Evolutionary conservation across 2,888 invertebrate species (phyloP).

Genomic region (Ophraella communa): DNA sequence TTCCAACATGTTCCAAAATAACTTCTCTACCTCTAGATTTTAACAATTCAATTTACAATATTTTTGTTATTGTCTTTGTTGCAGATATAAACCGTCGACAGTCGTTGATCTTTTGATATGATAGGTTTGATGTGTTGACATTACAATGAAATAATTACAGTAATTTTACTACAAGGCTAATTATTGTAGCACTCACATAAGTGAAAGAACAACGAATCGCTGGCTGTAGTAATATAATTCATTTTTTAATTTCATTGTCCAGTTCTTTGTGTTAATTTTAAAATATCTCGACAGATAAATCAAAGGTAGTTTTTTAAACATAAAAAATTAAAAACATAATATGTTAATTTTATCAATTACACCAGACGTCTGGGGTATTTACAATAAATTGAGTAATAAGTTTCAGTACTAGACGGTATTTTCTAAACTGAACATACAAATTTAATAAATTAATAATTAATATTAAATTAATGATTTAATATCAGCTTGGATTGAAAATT

Average conservation of each 20-base stretch:
- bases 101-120: conserved; percentile 25
- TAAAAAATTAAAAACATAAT: too few species aligned
- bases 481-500: too few species aligned
- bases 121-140: conserved; percentile 33
- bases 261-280: too few species aligned
- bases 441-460: too few species aligned
- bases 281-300: too few species aligned
- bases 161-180: conserved; percentile 20
- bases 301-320: too few species aligned
- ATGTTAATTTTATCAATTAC: too few species aligned
- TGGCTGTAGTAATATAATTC: not conserved
- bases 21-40: not conserved
- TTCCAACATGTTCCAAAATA: not conserved
- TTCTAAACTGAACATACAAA: too few species aligned
- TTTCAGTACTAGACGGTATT: too few species aligned
- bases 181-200: conserved; percentile 18
- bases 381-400: too few species aligned
- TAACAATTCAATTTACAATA: conserved; percentile 23
- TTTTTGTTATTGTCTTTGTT: conserved; percentile 22
- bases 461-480: too few species aligned
- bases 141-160: conserved; percentile 32
- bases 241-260: not conserved
- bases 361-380: too few species aligned
- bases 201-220: conserved; percentile 8
- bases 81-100: conserved; percentile 18